Evolutionary conservation across 64 coral and sea anemone genomes (phyloP).

Genomic region (Pachyseris speciosa): DNA sequence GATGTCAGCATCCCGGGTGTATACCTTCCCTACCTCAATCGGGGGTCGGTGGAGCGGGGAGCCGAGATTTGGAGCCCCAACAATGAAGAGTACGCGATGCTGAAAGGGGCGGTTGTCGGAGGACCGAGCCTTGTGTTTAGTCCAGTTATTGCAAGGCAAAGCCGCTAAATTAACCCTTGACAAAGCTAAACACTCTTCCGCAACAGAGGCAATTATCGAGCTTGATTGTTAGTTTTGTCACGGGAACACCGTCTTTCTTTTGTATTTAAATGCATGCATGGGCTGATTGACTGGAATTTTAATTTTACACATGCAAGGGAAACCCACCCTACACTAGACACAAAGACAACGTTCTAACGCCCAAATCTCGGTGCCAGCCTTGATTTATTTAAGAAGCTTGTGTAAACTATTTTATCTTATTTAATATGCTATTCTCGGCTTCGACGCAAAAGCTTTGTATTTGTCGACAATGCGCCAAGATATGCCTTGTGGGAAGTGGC

Average conservation of each 20-base stretch:
- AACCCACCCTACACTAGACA: slow-evolving; percentile 6
- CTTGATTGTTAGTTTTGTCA: background rate
- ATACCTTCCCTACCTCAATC: too few species aligned
- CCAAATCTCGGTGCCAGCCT: background rate
- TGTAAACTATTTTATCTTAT: background rate
- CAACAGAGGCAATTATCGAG: slow-evolving; percentile 8
- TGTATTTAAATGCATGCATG: background rate
- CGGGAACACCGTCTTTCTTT: background rate
- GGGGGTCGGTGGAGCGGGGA: too few species aligned
- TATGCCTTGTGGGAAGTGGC: too few species aligned
- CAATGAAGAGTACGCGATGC: too few species aligned
- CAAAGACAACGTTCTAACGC: background rate
- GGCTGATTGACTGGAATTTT: slow-evolving; percentile 24
- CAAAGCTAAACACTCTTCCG: slow-evolving; percentile 3
- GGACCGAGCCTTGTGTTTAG: too few species aligned
- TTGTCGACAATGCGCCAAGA: too few species aligned
- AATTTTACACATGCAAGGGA: background rate
- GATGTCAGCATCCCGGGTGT: too few species aligned
- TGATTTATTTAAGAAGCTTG: background rate
- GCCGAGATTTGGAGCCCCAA: too few species aligned
- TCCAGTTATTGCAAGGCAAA: slow-evolving; percentile 15
- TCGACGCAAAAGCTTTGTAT: too few species aligned
- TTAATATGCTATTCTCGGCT: background rate
- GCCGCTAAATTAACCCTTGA: slow-evolving; percentile 50
- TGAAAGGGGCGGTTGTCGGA: too few species aligned